Conservation (phyloP, 2,888 invertebrate genomes). For the Ormia ochracea region DNA sequence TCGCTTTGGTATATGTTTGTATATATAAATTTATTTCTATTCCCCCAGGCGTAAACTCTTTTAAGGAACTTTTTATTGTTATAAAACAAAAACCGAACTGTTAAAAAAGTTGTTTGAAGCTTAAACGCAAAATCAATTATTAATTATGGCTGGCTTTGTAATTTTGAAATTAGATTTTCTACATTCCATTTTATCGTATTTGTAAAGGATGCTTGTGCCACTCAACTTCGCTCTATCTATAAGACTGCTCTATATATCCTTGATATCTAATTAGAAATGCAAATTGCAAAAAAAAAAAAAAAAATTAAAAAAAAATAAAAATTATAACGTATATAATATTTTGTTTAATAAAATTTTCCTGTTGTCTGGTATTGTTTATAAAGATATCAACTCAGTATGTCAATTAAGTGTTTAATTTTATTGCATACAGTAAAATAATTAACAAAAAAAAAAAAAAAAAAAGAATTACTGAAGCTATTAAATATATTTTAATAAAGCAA, state of each 20-base stretch:
- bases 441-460: constrained; percentile 18
- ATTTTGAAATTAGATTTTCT: too few relatives aligned
- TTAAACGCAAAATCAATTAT: too few relatives aligned
- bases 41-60: too few relatives aligned
- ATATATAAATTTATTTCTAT: too few relatives aligned
- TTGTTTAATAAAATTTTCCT: neutral
- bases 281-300: neutral
- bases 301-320: neutral
- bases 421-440: constrained; percentile 29
- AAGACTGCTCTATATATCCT: neutral
- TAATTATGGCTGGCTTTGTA: too few relatives aligned
- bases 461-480: constrained; percentile 8
- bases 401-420: constrained; percentile 38
- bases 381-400: neutral
- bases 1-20: too few relatives aligned
- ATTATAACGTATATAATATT: neutral
- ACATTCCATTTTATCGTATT: too few relatives aligned
- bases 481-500: constrained; percentile 38
- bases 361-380: neutral
- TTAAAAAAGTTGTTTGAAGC: too few relatives aligned
- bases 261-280: neutral
- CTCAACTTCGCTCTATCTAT: too few relatives aligned
- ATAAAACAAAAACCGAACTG: too few relatives aligned
- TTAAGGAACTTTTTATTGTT: too few relatives aligned
- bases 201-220: too few relatives aligned